A percentile compares a stretch with the other conserved stretches of the same genome.
Conservation (phyloP, 2,888 invertebrate species). For the Eilema depressum region DNA sequence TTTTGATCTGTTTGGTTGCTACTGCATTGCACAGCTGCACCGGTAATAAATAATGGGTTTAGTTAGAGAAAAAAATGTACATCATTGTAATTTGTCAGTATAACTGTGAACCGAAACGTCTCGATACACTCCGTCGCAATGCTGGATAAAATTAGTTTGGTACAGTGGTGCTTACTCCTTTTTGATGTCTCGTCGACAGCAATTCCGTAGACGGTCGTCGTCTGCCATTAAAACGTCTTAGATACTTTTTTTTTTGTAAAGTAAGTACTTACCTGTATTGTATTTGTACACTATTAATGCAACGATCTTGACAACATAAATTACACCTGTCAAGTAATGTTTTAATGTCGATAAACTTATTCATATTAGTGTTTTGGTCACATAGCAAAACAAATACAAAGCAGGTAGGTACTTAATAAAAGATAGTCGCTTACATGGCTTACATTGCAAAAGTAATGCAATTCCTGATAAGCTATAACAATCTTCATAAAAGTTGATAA, state of each 20-base stretch:
- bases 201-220: conserved; percentile 33
- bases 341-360: no score
- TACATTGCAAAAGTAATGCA: background rate
- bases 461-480: background rate
- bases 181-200: conserved; percentile 37
- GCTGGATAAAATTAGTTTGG: conserved; percentile 55
- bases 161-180: conserved; percentile 38
- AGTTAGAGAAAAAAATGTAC: conserved; percentile 42
- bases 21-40: background rate
- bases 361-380: background rate
- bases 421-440: no score
- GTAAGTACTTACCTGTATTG: background rate
- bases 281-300: background rate
- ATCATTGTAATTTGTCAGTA: conserved; percentile 41
- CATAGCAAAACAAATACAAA: background rate
- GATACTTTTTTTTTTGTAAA: background rate
- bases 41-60: conserved; percentile 15
- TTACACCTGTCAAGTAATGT: background rate
- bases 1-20: background rate
- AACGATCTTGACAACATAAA: background rate
- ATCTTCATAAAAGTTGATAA: background rate
- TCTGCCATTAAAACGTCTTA: background rate
- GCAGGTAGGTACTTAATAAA: background rate
- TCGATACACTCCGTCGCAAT: conserved; percentile 50
- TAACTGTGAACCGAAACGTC: conserved; percentile 38